Base-by-base conservation (phyloP, 2,888 invertebrate genomes). In the Scaptomyza polygonia region DNA sequence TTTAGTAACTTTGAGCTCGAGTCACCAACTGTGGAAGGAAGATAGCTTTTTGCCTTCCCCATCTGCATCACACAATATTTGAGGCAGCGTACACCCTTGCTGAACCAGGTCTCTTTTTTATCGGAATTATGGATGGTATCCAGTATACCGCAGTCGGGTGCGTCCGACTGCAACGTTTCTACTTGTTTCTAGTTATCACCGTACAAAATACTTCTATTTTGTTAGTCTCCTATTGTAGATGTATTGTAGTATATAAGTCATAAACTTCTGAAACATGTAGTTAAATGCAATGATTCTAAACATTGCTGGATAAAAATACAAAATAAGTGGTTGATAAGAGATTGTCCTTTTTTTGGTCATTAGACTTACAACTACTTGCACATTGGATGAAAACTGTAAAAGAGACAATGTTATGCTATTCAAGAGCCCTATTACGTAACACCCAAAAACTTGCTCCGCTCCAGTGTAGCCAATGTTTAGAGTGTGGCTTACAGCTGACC, bases 371-470 rank as follows among this genome's bases (percentile, higher is more conserved):
- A 21, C 2, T 5, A 21, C 32, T 16, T 45, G 18, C 27, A 39
- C 32, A 42, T 45, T 47, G 29, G 32, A 36, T 25, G 48, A 52
- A 36, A 58, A 75, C 3, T 34, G 9, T 21, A 54, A 29, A 11
- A 55, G 29, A 54, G 21, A 3, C 8, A 49, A 65, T 45, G 43
- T 29, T 52, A 53, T 65, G 52, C 34, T 53, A 65, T 45, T 59
- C 51, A 75, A 66, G 76, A 83, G 84, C 49, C 58, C 59, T 64
- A 59, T 86, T 87, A 61, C 74, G 79, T 79, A 83, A 87, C 57
- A 67, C 66, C 81, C 83, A 21, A 82, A 86, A 86, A 69, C 64
- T 57, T 67, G 71, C 67, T 54, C 42, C 64, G 67, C 64, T 62
- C 27, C 32, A 82, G 58, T 66, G 72, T 49, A 62, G 61, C 63